Percentiles rank a stretch among this genome's conserved stretches.
phyloP scores from a whole-genome alignment of 1,140 invertebrate genomes.

The Calephelis virginiensis region DNA sequence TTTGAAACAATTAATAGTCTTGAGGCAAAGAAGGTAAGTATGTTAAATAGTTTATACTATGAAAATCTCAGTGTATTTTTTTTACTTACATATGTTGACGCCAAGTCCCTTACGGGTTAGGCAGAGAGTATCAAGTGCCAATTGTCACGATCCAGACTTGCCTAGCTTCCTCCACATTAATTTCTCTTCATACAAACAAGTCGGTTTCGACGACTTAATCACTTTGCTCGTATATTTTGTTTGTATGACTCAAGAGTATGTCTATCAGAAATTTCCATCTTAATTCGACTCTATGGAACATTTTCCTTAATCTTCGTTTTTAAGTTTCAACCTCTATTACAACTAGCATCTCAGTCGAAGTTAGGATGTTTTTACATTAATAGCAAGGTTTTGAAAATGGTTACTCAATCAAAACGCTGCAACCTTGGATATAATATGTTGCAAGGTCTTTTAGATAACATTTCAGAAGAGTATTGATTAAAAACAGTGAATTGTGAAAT shows the following conservation, averaged over 20 bases:
- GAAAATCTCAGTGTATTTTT: not conserved
- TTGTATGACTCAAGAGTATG: not conserved
- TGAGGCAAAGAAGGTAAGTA: no score
- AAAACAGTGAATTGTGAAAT: constrained; percentile 11
- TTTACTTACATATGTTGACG: not conserved
- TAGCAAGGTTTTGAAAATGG: constrained; percentile 12
- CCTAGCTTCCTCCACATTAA: no score
- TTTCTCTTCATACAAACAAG: no score
- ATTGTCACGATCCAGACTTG: no score
- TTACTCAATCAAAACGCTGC: constrained; percentile 12
- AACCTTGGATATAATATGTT: constrained; percentile 17
- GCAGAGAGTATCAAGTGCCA: no score
- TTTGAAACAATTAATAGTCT: no score
- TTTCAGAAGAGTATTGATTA: constrained; percentile 17
- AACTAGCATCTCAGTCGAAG: not conserved
- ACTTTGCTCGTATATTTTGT: no score
- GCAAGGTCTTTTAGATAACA: constrained; percentile 15
- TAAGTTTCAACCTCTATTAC: not conserved
- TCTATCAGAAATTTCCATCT: not conserved
- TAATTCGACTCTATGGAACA: no score
- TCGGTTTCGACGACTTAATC: no score
- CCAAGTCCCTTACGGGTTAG: no score
- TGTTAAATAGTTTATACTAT: no score
- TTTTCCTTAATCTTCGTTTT: no score
- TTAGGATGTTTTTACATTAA: not conserved